A percentile compares a stretch with the other conserved stretches of the same genome.
These are phyloP conservation scores for Sthenelais limicola DNA, from an alignment of 2,888 invertebrate species.

Conservation along the genomic window DNA sequence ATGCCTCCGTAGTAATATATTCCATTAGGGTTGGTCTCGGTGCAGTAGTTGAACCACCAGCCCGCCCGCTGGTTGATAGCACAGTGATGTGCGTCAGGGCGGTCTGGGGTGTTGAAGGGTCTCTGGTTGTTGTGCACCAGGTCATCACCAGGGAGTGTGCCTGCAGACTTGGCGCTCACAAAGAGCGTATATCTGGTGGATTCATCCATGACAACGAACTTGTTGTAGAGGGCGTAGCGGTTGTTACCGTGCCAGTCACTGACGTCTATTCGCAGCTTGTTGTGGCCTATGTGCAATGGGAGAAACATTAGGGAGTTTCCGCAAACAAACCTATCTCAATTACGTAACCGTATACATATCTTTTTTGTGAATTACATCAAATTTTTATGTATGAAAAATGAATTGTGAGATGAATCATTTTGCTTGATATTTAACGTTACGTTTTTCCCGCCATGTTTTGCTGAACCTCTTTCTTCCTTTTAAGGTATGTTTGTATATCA, in stretches of 20 bases:
- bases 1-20: slow-evolving; percentile 58
- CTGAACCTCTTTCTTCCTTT: too few species aligned
- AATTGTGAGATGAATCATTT: too few species aligned
- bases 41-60: slow-evolving; percentile 66
- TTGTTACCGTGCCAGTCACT: slow-evolving; percentile 56
- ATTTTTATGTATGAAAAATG: too few species aligned
- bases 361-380: too few species aligned
- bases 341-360: too few species aligned
- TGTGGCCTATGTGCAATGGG: slow-evolving; percentile 54
- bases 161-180: slow-evolving; percentile 26
- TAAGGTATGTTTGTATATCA: too few species aligned
- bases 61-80: slow-evolving; percentile 59
- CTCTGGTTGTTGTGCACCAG: slow-evolving; percentile 56
- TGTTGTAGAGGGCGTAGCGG: slow-evolving; percentile 42
- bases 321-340: too few species aligned
- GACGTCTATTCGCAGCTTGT: slow-evolving; percentile 55
- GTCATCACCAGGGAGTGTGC: slow-evolving; percentile 55
- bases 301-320: too few species aligned
- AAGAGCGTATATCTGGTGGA: slow-evolving; percentile 5
- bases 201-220: slow-evolving; percentile 33
- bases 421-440: too few species aligned
- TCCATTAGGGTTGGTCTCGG: slow-evolving; percentile 59
- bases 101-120: slow-evolving; percentile 58
- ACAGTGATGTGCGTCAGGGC: slow-evolving; percentile 56
- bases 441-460: too few species aligned